These are phyloP conservation scores for Sinopyrophorus schimmeli DNA, from an alignment of 2,888 invertebrate species.

Conservation along the genomic window DNA sequence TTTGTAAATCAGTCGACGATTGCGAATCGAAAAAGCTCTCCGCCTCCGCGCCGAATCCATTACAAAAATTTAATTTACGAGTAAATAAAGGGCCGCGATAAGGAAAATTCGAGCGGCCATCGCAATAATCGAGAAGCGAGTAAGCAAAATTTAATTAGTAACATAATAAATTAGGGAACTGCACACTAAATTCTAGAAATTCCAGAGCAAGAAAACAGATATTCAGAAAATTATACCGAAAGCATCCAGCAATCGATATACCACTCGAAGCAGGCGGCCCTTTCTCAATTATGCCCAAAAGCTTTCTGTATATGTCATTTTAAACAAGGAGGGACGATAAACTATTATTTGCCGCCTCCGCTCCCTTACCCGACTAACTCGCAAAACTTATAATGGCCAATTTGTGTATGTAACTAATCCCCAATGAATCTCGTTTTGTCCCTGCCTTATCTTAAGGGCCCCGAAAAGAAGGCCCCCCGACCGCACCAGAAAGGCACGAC, in stretches of 20 bases:
- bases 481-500: too few relatives aligned
- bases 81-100: constrained; percentile 5
- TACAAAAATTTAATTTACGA: too few relatives aligned
- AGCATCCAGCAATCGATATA: constrained; percentile 9
- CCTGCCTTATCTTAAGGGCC: too few relatives aligned
- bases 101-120: constrained; percentile 4
- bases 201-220: constrained; percentile 12
- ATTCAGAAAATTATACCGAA: constrained; percentile 9
- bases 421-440: constrained; percentile 7
- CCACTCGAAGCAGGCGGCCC: constrained; percentile 4
- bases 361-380: constrained; percentile 10
- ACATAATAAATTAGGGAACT: constrained; percentile 14
- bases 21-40: too few relatives aligned
- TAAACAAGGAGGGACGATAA: constrained; percentile 12
- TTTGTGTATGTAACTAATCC: constrained; percentile 17
- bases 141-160: constrained; percentile 18
- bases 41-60: too few relatives aligned
- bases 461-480: too few relatives aligned
- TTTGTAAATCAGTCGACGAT: too few relatives aligned
- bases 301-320: constrained; percentile 15
- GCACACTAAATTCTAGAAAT: constrained; percentile 15
- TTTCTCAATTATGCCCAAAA: constrained; percentile 11
- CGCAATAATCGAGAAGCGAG: constrained; percentile 10
- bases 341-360: constrained; percentile 15
- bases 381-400: constrained; percentile 17